Evolutionary conservation across 1,140 invertebrate genomes (phyloP), one percentile per base, ranked within the genome.

Genomic region (Colletes gigas): DNA sequence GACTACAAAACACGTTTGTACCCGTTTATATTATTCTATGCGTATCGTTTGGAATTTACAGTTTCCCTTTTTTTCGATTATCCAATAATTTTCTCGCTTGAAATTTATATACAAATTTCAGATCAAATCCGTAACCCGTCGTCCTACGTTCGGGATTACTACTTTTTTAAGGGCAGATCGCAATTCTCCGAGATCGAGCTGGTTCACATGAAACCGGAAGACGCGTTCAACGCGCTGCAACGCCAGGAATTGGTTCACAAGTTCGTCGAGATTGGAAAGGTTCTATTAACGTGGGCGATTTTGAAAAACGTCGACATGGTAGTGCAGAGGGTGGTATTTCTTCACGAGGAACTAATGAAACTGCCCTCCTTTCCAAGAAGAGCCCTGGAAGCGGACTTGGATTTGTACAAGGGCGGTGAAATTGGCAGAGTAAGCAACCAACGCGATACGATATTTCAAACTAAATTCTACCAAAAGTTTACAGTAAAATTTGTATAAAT

Each of bases 341-440:
- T 99, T 14, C 99, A 99, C 92, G 99, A 99, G 91, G 99, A 99
- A 93, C 94, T 99, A 0, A 99, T 99, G 96, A 99, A 99, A 93
- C 93, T 99, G 47, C 99, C 99, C 0, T 98, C 98, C 0, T 99
- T 99, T 94, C 99, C 99, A 0, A 95, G 99, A 66, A 99, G 99
- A 94, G 98, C 99, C 15, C 93, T 99, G 0, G 99, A 99, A 93
- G 97, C 98, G 17, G 98, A 99, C 92, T 95, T 99, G 82, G 97
- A 98, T 91, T 94, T 99, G 55, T 99, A 99, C 92, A 96, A 97
- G 92, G 96, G 97, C 39, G 99, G 98, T 14, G 95, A 96, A 88
- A 96, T 98, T 89, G 99, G 99, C 59, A 97, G 97, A 91, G 96
- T 97, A 93, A 90, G 78, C 70, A 52, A 7, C 30, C 5, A 7